Percentiles rank a stretch among this genome's conserved stretches.
These are phyloP conservation scores for Bombylius major DNA, from an alignment of 2,888 invertebrate genomes.

Conservation along the genomic window DNA sequence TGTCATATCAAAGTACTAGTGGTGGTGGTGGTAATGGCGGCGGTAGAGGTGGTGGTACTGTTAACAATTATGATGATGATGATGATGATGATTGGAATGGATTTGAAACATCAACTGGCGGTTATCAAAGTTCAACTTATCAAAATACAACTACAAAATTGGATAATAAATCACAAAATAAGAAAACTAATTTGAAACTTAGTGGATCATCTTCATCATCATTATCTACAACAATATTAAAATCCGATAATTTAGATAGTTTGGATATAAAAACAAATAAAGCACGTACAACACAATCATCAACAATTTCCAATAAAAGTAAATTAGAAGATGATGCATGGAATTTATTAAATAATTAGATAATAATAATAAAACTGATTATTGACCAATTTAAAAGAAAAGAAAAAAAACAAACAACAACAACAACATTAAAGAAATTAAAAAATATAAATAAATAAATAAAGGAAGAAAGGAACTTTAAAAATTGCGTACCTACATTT, in stretches of 20 bases:
- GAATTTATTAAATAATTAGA: conserved; percentile 47
- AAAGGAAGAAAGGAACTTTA: no score
- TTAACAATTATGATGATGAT: conserved; percentile 4
- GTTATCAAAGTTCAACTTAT: neutral
- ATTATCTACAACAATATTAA: conserved; percentile 6
- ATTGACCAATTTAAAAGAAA: no score
- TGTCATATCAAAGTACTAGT: conserved; percentile 26
- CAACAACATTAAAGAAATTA: no score
- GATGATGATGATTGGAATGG: conserved; percentile 31
- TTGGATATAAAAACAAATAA: conserved; percentile 33
- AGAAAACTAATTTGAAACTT: conserved; percentile 14
- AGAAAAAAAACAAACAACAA: no score
- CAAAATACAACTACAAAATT: conserved; percentile 17
- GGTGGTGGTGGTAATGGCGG: conserved; percentile 16
- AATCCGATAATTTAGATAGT: conserved; percentile 28
- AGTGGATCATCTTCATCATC: neutral
- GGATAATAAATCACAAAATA: conserved; percentile 14
- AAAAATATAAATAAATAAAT: no score
- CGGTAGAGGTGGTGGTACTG: conserved; percentile 10
- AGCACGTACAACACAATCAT: conserved; percentile 17
- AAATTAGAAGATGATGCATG: conserved; percentile 49
- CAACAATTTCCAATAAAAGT: conserved; percentile 23
- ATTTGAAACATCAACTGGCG: conserved; percentile 22
- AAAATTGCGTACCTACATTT: no score
- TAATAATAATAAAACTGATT: neutral